Evolutionary conservation across 2,888 invertebrate genomes (phyloP), one percentile per base, ranked within the genome.

Genomic region (Stomorhina lunata): DNA sequence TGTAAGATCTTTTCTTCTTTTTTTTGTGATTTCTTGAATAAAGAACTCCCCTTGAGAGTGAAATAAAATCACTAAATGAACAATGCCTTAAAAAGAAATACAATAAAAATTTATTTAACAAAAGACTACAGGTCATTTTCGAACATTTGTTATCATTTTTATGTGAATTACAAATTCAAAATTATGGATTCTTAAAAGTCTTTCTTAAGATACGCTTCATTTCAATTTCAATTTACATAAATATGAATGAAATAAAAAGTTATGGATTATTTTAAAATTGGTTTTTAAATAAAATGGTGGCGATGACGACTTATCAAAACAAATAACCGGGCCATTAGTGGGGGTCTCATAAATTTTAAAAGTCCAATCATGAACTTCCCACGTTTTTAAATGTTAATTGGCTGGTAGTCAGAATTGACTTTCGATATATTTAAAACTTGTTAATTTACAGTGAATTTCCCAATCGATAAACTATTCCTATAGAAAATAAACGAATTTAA

Each of bases 121-220:
- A 66, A 72, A 79, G 65, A 65, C 45, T 65, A 37, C 65, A 65
- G 79, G 57, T 79, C 79, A 79, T 57, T 72, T 71, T 63, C 27
- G 37, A 29, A 7, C 27, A 40, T 57, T 79, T 50, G 48, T 79
- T 79, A 79, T 79, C 72, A 59, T 22, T 66, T 59, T 69, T 65
- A 50, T 66, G 57, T 32, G 57, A 57, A 78, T 43, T 43, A 43
- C n/a, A 43, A n/a, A 59, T 48, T 12, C 7, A 34, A 40, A 63
- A 53, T 4, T 4, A 32, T 6, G 15, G 57, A 22, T 20, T 17
- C n/a, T 10, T n/a, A 43, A 25, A 50, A 32, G 15, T 22, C 20
- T 32, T 48, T 45, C 5, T 53, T 25, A 37, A 29, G 4, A 15
- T 34, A 25, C 10, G 6, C 15, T 25, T 40, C 5, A 37, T 27